A percentile compares a stretch with the other conserved stretches of the same genome.
Evolutionary conservation across 1,140 invertebrate genomes (phyloP).

Genomic region (Zaprionus gabonicus): DNA sequence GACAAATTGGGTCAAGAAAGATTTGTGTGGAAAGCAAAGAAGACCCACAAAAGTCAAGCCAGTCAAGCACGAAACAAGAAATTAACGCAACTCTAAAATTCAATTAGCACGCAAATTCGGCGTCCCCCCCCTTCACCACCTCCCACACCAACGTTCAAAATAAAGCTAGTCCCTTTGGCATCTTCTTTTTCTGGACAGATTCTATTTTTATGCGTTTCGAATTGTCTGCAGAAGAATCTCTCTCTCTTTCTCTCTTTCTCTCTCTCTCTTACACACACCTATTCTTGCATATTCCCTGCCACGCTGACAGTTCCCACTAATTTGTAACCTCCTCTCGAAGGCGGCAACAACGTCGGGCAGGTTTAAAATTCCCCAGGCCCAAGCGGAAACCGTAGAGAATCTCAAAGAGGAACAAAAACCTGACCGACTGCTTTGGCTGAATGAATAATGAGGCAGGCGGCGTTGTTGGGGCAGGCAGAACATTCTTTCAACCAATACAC

Average conservation of each 20-base stretch:
- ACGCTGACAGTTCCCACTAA: conserved; percentile 73
- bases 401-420: conserved; percentile 27
- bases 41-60: background rate
- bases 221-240: conserved; percentile 57
- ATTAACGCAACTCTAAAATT: conserved; percentile 12
- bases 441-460: conserved; percentile 73
- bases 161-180: conserved; percentile 59
- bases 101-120: conserved; percentile 27
- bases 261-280: no score
- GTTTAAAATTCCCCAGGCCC: conserved; percentile 61
- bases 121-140: background rate
- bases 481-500: conserved; percentile 3
- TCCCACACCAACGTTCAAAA: conserved; percentile 31
- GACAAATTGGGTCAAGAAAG: conserved; percentile 24
- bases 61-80: background rate
- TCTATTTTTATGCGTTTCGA: conserved; percentile 65
- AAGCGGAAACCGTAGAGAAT: conserved; percentile 53
- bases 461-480: conserved; percentile 31
- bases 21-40: conserved; percentile 9
- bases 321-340: conserved; percentile 49
- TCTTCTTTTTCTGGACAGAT: conserved; percentile 55
- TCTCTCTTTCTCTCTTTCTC: conserved; percentile 51
- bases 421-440: conserved; percentile 61
- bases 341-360: background rate
- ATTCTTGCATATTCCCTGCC: background rate